Evolutionary conservation across 2,797 vertebrate genomes (phyloP), one percentile per base, ranked within the genome.

Genomic region (Rhabdomys pumilio): DNA sequence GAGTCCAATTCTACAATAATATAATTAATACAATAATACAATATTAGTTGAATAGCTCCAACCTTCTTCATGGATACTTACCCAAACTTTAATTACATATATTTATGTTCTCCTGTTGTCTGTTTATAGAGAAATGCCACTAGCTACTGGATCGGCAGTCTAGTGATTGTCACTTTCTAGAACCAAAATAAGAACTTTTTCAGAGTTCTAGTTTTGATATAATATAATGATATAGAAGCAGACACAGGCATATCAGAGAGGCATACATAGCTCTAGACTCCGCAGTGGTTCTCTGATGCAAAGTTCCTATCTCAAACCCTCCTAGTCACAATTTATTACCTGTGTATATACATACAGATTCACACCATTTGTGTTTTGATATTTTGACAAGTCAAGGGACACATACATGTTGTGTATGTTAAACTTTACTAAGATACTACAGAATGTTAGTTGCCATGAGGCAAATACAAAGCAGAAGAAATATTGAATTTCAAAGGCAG

Each of bases 21-120:
- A 59, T 90, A 97, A 94, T 47, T 47, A 47, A 47, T 47, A 47
- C 47, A 47, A 59, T 90, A 97, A 94, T 83, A 50, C 73, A 83
- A 83, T 38, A 90, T 55, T 90, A 97, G 93, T 65, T 93, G 69
- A 97, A 94, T 82, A 93, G 50, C 69, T 96, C 38, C 96, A 85
- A 94, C 44, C 22, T 85, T 13, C 89, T 50, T 65, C 24, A 86
- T 2, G 53, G 41, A 91, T 90, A 96, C 55, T 91, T 91, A 82
- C 93, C 90, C 80, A 57, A 86, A 92, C 69, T 80, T 94, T 89
- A 94, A 85, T 24, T 92, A 50, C 38, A 92, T 69, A 82, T 47
- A 41, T 67, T 93, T 44, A 95, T 89, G 94, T 96, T 77, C 65
- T 91, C 72, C 69, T 3, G 55, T 92, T 75, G 89, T 93, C 73